These are phyloP conservation scores for Syritta pipiens DNA, from an alignment of 2,888 invertebrate genomes.

Conservation along the genomic window DNA sequence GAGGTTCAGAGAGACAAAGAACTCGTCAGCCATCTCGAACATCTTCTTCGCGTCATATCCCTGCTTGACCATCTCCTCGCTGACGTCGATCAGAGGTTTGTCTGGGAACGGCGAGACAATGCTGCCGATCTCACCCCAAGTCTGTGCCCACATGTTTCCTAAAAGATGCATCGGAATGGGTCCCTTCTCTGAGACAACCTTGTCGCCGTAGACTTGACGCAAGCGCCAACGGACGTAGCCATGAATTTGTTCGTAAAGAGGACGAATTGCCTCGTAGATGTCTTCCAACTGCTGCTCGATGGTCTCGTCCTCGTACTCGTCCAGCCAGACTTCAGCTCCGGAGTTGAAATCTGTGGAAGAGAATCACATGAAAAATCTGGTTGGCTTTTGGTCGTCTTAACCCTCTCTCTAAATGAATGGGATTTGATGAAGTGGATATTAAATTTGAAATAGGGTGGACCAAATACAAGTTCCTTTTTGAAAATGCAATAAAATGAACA, in stretches of 20 bases:
- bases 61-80: conserved; percentile 85
- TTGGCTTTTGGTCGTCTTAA: too few relatives aligned
- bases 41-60: conserved; percentile 88
- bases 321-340: conserved; percentile 85
- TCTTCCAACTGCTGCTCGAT: conserved; percentile 85
- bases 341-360: conserved; percentile 86
- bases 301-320: conserved; percentile 85
- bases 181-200: conserved; percentile 83
- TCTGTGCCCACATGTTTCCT: conserved; percentile 92
- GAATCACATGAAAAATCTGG: too few relatives aligned
- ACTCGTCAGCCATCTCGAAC: conserved; percentile 91
- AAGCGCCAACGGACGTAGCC: conserved; percentile 89
- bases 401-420: too few relatives aligned
- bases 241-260: conserved; percentile 90
- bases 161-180: conserved; percentile 89
- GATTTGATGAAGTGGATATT: too few relatives aligned
- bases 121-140: conserved; percentile 82
- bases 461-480: too few relatives aligned
- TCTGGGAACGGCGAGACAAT: conserved; percentile 87
- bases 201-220: conserved; percentile 85
- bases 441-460: too few relatives aligned
- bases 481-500: too few relatives aligned
- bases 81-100: conserved; percentile 85
- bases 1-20: conserved; percentile 90
- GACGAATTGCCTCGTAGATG: conserved; percentile 87